Evolutionary conservation across 2,113 vertebrate species (phyloP).

Genomic region (Ia io): DNA sequence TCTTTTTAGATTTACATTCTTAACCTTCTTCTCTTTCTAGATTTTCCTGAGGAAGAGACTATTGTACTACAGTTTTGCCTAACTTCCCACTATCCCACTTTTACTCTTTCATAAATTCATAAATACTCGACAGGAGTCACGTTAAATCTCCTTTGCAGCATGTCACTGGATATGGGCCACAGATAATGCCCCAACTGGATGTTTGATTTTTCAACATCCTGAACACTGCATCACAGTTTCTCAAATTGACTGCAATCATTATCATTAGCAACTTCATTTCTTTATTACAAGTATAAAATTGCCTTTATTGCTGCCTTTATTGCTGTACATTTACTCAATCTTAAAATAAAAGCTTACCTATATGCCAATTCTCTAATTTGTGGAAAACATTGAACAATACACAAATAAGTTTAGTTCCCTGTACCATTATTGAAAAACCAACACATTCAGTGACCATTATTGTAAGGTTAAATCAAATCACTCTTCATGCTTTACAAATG

Average conservation of each 20-base stretch:
- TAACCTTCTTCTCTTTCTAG: neutral
- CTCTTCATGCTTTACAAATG: neutral
- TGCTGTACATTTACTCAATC: neutral
- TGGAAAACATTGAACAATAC: neutral
- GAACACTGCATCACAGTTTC: neutral
- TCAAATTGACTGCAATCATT: neutral
- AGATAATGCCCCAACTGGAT: neutral
- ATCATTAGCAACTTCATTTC: neutral
- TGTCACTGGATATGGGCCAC: neutral
- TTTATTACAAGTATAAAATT: neutral
- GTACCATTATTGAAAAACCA: neutral
- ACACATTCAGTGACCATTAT: neutral
- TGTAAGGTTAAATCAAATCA: neutral
- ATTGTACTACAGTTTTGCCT: neutral
- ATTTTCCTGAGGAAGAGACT: neutral
- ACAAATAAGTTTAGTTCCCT: neutral
- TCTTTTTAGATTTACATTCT: no score
- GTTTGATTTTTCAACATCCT: neutral
- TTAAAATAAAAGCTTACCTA: neutral
- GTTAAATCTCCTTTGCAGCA: neutral
- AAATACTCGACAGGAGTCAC: neutral
- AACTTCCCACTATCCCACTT: neutral
- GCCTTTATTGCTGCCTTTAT: conserved; percentile 34
- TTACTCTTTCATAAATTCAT: neutral
- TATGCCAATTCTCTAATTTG: neutral